Percentiles rank a stretch among this genome's conserved stretches.
phyloP scores from a whole-genome alignment of 2,113 vertebrate species.

The Petrocephalus zakoni region DNA sequence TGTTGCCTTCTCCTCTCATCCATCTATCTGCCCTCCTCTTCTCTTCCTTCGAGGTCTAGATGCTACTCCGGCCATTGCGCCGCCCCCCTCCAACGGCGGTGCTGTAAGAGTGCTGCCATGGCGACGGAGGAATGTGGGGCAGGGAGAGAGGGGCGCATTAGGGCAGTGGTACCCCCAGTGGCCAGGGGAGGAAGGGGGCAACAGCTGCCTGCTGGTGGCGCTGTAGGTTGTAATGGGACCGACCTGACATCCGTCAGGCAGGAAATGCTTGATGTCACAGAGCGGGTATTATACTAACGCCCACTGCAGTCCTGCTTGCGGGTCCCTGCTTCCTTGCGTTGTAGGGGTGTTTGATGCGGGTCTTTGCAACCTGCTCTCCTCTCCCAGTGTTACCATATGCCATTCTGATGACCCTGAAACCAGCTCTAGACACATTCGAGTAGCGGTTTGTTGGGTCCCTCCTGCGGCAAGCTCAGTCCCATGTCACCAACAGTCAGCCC shows the following conservation, averaged over 20 bases:
- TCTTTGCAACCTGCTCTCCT: neutral
- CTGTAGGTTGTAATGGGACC: neutral
- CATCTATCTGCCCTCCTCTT: neutral
- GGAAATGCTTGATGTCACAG: neutral
- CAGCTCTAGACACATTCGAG: neutral
- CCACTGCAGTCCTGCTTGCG: neutral
- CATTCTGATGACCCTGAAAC: neutral
- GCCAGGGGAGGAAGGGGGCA: neutral
- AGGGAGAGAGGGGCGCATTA: too few species aligned
- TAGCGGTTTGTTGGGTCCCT: neutral
- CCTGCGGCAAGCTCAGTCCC: neutral
- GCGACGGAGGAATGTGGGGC: too few species aligned
- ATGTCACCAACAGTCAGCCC: neutral
- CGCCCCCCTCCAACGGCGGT: too few species aligned
- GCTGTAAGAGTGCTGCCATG: too few species aligned
- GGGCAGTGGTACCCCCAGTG: neutral
- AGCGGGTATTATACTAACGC: neutral
- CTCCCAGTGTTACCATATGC: neutral
- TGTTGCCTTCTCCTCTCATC: neutral
- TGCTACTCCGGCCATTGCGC: neutral
- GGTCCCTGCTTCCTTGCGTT: neutral
- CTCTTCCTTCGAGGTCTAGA: neutral
- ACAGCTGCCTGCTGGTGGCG: neutral
- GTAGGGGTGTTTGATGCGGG: neutral
- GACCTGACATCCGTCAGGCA: neutral